These are phyloP conservation scores for Psilopsiagon aurifrons DNA, from an alignment of 2,113 vertebrate genomes.

Conservation along the genomic window DNA sequence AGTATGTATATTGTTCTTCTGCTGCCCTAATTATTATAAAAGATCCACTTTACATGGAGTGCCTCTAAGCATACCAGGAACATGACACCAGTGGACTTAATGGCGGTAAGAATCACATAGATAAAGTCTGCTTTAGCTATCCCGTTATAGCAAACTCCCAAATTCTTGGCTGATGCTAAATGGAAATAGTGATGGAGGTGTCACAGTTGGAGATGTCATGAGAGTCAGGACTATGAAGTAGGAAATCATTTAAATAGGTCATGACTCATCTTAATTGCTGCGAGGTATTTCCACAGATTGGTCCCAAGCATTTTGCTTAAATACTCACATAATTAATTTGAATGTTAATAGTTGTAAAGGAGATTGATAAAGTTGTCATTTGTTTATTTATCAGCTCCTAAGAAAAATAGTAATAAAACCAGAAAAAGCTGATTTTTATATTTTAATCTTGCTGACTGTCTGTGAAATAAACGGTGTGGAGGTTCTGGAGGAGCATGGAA, in stretches of 20 bases:
- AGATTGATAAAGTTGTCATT: not conserved
- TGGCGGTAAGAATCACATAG: not conserved
- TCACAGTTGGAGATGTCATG: not conserved
- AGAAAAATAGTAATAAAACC: not conserved
- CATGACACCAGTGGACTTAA: not conserved
- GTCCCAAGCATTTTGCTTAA: not conserved
- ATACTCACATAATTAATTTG: accelerated
- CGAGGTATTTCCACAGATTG: not conserved
- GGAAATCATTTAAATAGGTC: not conserved
- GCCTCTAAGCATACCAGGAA: not conserved
- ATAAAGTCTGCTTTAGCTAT: not conserved
- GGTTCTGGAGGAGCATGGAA: not conserved
- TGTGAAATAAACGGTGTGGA: not conserved
- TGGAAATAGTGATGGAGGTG: not conserved
- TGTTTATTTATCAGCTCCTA: not conserved
- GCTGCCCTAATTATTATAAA: constrained; percentile 1
- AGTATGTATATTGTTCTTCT: not conserved
- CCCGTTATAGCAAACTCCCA: not conserved
- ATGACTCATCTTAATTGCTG: not conserved
- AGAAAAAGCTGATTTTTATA: not conserved
- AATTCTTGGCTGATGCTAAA: not conserved
- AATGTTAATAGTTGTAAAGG: not conserved
- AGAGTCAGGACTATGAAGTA: not conserved
- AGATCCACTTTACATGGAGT: not conserved
- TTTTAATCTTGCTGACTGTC: not conserved